phyloP scores from a whole-genome alignment of 1,140 invertebrate genomes.

The Lepidurus packardi region DNA sequence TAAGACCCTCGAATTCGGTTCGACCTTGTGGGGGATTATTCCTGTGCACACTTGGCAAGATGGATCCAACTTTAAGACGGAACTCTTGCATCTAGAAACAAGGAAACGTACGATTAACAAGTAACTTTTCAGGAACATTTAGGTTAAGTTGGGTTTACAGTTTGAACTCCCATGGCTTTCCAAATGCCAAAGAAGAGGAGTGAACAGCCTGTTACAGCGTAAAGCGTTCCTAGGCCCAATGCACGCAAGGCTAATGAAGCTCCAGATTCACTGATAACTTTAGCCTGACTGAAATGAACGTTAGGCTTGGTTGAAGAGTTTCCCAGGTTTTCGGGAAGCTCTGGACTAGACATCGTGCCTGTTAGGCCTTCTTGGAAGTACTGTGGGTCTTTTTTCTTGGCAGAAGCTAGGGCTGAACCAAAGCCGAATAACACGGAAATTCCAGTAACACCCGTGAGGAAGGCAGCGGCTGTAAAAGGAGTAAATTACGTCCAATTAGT shows the following conservation, averaged over 20 bases:
- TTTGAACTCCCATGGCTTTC: slow-evolving; percentile 78
- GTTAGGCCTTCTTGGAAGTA: slow-evolving; percentile 70
- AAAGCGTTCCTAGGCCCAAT: slow-evolving; percentile 77
- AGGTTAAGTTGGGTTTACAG: slow-evolving; percentile 51
- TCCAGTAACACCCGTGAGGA: slow-evolving; percentile 68
- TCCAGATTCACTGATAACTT: slow-evolving; percentile 56
- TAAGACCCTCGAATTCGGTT: slow-evolving; percentile 77
- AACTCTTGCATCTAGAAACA: slow-evolving; percentile 48
- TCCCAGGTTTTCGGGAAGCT: neutral
- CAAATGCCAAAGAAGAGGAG: slow-evolving; percentile 75
- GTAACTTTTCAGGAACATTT: neutral
- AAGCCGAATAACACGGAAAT: slow-evolving; percentile 76
- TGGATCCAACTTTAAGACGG: slow-evolving; percentile 47
- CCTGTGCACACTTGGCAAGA: slow-evolving; percentile 68
- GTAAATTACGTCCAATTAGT: neutral
- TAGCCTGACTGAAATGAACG: neutral
- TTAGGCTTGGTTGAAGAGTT: neutral
- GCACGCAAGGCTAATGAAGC: slow-evolving; percentile 71
- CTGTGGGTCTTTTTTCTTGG: slow-evolving; percentile 71
- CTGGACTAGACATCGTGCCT: slow-evolving; percentile 54
- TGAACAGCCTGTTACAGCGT: slow-evolving; percentile 73
- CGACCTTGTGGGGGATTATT: slow-evolving; percentile 72
- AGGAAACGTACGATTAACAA: neutral
- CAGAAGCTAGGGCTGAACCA: slow-evolving; percentile 63
- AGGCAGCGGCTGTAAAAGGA: slow-evolving; percentile 57